Evolutionary conservation across 2,888 invertebrate species (phyloP).

Genomic region (Leucoptera coffeella): DNA sequence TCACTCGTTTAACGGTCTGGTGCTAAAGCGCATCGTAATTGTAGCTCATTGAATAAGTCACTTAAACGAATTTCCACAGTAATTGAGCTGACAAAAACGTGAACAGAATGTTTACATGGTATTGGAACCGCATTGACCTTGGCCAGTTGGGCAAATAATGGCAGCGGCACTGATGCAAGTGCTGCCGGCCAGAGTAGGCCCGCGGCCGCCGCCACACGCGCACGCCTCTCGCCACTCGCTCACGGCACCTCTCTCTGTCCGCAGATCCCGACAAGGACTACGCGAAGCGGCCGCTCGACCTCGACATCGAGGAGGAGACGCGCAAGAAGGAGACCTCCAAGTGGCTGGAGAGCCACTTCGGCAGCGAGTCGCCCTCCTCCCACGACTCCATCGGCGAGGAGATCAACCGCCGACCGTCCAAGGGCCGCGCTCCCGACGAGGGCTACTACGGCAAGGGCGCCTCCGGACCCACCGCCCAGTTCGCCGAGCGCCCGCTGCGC

Average conservation of each 20-base stretch:
- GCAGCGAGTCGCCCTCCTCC: slow-evolving; percentile 76
- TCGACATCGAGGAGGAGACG: slow-evolving; percentile 84
- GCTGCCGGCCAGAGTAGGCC: no score
- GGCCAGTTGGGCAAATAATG: no score
- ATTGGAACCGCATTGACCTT: slow-evolving; percentile 44
- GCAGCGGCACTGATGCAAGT: no score
- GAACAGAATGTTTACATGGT: no score
- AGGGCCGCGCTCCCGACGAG: slow-evolving; percentile 65
- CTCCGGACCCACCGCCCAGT: slow-evolving; percentile 30
- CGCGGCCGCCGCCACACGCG: slow-evolving; percentile 17
- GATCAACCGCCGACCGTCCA: slow-evolving; percentile 56
- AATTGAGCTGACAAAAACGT: no score
- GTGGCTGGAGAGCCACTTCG: slow-evolving; percentile 88
- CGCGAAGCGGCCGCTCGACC: slow-evolving; percentile 74
- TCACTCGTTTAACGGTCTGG: no score
- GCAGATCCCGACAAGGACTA: slow-evolving; percentile 66
- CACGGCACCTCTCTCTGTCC: slow-evolving; percentile 50
- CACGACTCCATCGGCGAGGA: slow-evolving; percentile 64
- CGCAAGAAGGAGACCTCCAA: slow-evolving; percentile 85
- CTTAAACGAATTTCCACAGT: no score
- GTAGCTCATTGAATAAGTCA: no score
- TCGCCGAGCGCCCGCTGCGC: slow-evolving; percentile 37
- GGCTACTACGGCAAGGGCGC: slow-evolving; percentile 38
- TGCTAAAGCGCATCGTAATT: no score
- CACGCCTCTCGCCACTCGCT: slow-evolving; percentile 20